Evolutionary conservation across 2,797 vertebrate species (phyloP), one percentile per base, ranked within the genome.

Genomic region (Cichlasoma orientale): DNA sequence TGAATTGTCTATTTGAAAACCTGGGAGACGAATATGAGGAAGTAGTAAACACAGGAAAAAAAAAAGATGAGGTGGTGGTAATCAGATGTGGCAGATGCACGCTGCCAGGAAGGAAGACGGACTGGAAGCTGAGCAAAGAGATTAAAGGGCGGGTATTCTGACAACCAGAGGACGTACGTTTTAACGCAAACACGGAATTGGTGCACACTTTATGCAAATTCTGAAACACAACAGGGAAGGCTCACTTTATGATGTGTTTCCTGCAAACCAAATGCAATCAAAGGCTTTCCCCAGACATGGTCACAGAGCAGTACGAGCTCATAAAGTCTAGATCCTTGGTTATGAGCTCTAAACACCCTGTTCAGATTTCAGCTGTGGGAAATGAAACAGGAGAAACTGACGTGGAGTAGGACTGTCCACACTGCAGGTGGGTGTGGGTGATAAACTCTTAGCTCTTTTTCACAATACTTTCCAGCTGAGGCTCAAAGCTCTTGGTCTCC

Each of bases 1-100:
- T 79, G 19, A 74, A 81, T 47, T 74, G 71, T 75, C 36, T 77
- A 1, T 80, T 90, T 52, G 59, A 82, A 75, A 78, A 75, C 57
- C 72, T 79, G 54, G 16, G 27, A 83, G 71, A 81, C 38, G 63
- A 79, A 79, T 80, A 88, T 57, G 76, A 87, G 72, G 68, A 83
- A 82, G 75, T 83, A 54, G 74, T 86, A 85, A 79, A 87, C 71
- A 84, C 5, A 36, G 38, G 36, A 55, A 71, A 56, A n/a, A n/a
- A n/a, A n/a, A 74, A 27, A 69, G 50, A 86, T 56, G 74, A 77
- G 36, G 70, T 33, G 54, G 53, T 56, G 27, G 74, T 77, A 79
- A 82, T 90, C 81, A 78, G 76, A 83, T 81, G 74, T 16, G 4
- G 59, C 59, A 84, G 74, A 79, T 72, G 74, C 54, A 54, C 3